Percentiles rank a stretch among this genome's conserved stretches.
These are phyloP conservation scores for Echinometra lucunter DNA, from an alignment of 53 echinoderm and acorn worm genomes.

Conservation along the genomic window DNA sequence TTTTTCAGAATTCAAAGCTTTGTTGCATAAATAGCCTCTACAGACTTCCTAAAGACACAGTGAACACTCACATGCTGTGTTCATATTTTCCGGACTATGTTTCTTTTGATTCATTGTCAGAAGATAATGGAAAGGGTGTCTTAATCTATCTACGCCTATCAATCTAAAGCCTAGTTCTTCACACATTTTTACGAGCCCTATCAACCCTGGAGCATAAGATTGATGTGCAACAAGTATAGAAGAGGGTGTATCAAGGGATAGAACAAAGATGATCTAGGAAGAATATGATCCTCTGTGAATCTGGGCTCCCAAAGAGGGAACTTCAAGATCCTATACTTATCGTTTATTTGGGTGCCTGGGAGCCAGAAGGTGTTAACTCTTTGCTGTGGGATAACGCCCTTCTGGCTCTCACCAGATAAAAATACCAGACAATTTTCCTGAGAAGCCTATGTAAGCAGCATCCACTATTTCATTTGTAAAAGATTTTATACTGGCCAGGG, in stretches of 20 bases:
- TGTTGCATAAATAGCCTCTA: not conserved
- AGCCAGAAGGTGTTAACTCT: not conserved
- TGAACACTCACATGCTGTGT: not conserved
- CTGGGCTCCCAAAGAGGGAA: too few relatives aligned
- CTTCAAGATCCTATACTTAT: not conserved
- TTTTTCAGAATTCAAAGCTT: too few relatives aligned
- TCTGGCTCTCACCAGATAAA: too few relatives aligned
- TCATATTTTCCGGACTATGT: not conserved
- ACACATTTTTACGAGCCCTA: not conserved
- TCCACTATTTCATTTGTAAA: too few relatives aligned
- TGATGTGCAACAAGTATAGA: not conserved
- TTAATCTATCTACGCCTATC: not conserved
- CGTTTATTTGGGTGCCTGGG: not conserved
- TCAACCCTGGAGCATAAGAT: not conserved
- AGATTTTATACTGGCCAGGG: not conserved
- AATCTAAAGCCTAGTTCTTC: not conserved
- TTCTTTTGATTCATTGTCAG: not conserved
- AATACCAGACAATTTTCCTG: too few relatives aligned
- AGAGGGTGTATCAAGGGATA: not conserved
- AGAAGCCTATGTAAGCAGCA: too few relatives aligned
- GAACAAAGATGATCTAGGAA: too few relatives aligned
- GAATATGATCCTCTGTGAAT: too few relatives aligned
- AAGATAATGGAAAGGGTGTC: slow-evolving; percentile 2
- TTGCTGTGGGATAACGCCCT: too few relatives aligned
- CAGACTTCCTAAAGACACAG: not conserved